Conservation (phyloP, 2,888 invertebrate species). For the Callyntrura sp. region DNA sequence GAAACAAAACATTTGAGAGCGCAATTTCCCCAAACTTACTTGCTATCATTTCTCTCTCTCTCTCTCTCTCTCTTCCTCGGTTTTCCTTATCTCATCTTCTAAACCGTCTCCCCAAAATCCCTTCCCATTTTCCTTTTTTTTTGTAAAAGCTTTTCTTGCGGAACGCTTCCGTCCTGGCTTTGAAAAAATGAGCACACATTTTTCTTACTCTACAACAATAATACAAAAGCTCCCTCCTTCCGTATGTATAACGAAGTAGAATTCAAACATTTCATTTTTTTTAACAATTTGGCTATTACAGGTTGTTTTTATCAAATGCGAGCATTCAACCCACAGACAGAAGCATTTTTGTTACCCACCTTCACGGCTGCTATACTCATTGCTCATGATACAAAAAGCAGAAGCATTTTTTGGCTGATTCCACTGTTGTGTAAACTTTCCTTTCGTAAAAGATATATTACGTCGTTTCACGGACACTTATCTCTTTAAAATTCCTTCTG, state of each 20-base stretch:
- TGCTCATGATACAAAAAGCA: slow-evolving; percentile 29
- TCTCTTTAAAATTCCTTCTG: slow-evolving; percentile 5
- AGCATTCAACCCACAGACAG: slow-evolving; percentile 51
- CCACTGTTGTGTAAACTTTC: too few species aligned
- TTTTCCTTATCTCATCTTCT: too few species aligned
- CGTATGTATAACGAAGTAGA: neutral
- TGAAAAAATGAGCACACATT: neutral
- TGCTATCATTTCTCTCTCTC: neutral
- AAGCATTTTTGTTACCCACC: neutral
- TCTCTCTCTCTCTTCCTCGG: too few species aligned
- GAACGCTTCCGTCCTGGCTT: slow-evolving; percentile 45
- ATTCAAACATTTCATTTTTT: slow-evolving; percentile 27
- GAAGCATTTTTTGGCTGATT: neutral
- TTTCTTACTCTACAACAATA: neutral
- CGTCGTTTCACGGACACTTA: slow-evolving; percentile 3
- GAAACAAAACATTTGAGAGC: slow-evolving; percentile 22
- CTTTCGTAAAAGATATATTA: neutral
- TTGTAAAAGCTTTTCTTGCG: slow-evolving; percentile 41
- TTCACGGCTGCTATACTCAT: too few species aligned
- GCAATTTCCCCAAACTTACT: slow-evolving; percentile 40
- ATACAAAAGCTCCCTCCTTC: neutral
- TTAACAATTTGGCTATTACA: neutral
- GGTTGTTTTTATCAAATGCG: neutral
- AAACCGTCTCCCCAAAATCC: neutral
- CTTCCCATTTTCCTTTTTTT: slow-evolving; percentile 23